These are phyloP conservation scores for Antechinus flavipes DNA, from an alignment of 2,113 vertebrate species.

Conservation along the genomic window DNA sequence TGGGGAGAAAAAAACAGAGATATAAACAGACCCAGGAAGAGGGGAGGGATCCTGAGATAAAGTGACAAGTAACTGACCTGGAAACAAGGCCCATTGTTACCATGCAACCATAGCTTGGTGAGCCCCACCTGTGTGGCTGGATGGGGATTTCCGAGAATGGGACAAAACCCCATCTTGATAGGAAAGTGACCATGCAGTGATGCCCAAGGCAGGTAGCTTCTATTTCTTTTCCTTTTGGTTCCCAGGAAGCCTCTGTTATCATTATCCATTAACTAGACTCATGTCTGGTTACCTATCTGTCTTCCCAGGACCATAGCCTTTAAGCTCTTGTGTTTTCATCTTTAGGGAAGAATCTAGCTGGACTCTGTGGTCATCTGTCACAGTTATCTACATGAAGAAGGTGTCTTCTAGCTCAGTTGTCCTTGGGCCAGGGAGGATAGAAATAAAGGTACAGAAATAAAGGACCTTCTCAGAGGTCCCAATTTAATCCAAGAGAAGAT, in stretches of 20 bases:
- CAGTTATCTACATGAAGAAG: background rate
- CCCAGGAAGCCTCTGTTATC: slow-evolving; percentile 37
- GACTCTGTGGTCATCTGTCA: background rate
- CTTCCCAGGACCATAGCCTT: background rate
- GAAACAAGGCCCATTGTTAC: background rate
- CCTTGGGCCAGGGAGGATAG: background rate
- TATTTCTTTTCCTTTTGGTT: slow-evolving; percentile 12
- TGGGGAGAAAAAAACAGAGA: slow-evolving; percentile 1
- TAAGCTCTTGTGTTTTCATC: background rate
- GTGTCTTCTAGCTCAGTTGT: background rate
- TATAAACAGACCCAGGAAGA: background rate
- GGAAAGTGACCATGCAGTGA: slow-evolving; percentile 20
- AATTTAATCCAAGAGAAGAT: background rate
- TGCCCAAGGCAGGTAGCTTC: background rate
- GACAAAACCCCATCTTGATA: background rate
- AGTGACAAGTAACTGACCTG: background rate
- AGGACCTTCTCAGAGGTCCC: background rate
- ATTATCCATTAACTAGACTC: slow-evolving; percentile 71
- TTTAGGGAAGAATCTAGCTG: background rate
- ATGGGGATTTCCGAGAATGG: slow-evolving; percentile 26
- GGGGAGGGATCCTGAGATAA: background rate
- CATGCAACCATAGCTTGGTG: background rate
- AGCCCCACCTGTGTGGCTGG: background rate
- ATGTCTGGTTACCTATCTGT: slow-evolving; percentile 67
- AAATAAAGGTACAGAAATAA: background rate